Evolutionary conservation across 2,888 invertebrate genomes (phyloP), one percentile per base, ranked within the genome.

Genomic region (Chydorus sphaericus): DNA sequence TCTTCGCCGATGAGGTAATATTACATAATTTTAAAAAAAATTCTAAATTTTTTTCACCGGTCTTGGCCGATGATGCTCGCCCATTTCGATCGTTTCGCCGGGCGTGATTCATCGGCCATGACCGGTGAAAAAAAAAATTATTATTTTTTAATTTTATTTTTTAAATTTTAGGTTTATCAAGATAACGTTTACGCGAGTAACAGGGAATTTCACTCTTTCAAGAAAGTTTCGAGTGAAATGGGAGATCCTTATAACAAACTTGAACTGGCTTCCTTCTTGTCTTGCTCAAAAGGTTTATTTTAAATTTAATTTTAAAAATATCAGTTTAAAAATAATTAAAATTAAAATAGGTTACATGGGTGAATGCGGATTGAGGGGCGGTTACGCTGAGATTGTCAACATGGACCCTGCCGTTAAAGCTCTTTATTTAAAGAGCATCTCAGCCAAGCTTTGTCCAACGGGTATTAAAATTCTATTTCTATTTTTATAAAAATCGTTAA

Each of bases 251-350:
- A 88, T 73, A 26, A 36, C 16, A 66, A 73, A 39, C 76, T 89
- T 76, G 96, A 97, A 72, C 72, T 98, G 65, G 93, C 89, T 14
- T 94, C 94, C 55, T 97, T 93, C 74, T 89, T 96, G 86, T 91
- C 97, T 1, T 82, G 85, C 55, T 93, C 92, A 30, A 99, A 98
- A 77, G 97, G 52, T 50, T 20, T 16, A 18, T 44, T 8, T 16
- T 11, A 11, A 44, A 16, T 16, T 16, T 44, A 44, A 8, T 44
- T 44, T 8, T 7, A 18, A n/a, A 16, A 7, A 44, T 7, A 33
- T 18, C 44, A 8, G 8, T 33, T 33, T 33, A 33, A 33, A 33
- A 44, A n/a, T 44, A 11, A n/a, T 44, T n/a, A n/a, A n/a, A n/a
- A n/a, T n/a, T n/a, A 11, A 16, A 33, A 4, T 23, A 52, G 52